phyloP scores from a whole-genome alignment of 2,113 vertebrate species.

The Urocynchramus pylzowi region DNA sequence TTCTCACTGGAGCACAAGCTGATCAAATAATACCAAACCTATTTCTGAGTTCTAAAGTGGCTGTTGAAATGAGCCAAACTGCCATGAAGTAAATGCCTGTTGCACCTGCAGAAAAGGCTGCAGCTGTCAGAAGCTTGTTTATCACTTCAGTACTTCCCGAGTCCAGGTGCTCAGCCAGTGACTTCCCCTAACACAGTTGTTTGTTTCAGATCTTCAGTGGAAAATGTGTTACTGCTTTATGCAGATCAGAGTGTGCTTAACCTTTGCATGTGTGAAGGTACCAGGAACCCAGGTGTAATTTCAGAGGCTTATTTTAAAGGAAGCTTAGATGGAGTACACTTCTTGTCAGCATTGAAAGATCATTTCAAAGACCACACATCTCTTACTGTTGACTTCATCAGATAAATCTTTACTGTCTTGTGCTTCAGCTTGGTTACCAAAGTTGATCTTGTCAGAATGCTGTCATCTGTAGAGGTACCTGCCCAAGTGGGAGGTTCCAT shows the following conservation, averaged over 20 bases:
- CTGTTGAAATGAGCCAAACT: not conserved
- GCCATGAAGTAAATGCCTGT: not conserved
- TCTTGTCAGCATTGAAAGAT: not conserved
- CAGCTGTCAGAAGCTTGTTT: constrained; percentile 36
- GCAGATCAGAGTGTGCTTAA: not conserved
- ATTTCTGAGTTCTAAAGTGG: not conserved
- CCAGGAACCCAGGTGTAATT: not conserved
- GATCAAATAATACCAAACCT: not conserved
- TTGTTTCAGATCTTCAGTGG: not conserved
- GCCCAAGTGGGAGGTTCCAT: not conserved
- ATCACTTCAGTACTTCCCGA: not conserved
- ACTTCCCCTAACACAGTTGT: not conserved
- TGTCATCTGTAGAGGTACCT: not conserved
- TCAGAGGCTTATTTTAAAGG: not conserved
- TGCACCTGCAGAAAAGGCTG: constrained; percentile 41
- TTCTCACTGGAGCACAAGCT: not conserved
- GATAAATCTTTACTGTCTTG: not conserved
- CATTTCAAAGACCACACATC: not conserved
- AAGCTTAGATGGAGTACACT: not conserved
- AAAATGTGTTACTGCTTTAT: not conserved
- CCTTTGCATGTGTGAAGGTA: not conserved
- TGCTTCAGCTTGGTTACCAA: not conserved
- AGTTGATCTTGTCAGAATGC: not conserved
- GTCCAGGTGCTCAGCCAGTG: constrained; percentile 10
- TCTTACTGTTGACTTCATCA: not conserved